Evolutionary conservation across 1,140 invertebrate genomes (phyloP).

Genomic region (Drosophila pruinosa): DNA sequence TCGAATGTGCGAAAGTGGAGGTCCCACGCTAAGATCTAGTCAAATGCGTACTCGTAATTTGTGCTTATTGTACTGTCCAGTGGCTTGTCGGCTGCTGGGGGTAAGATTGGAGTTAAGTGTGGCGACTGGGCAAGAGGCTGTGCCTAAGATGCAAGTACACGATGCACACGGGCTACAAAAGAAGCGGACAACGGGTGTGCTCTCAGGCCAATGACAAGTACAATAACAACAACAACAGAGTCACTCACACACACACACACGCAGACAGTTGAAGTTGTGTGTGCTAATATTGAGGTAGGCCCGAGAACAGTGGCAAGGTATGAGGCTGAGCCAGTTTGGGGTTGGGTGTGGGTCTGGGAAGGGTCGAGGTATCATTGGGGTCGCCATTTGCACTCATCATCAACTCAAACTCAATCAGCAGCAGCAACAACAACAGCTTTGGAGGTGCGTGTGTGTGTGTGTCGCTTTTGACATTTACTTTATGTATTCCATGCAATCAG

Average conservation of each 20-base stretch:
- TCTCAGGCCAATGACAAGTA: constrained; percentile 14
- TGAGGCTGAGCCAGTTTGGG: not conserved
- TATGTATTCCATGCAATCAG: constrained; percentile 77
- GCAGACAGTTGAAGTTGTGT: constrained; percentile 25
- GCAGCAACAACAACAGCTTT: constrained; percentile 28
- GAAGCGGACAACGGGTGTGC: constrained; percentile 58
- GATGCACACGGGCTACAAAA: constrained; percentile 52
- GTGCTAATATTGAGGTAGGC: constrained; percentile 77
- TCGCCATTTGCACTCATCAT: constrained; percentile 71
- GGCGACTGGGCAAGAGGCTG: not conserved
- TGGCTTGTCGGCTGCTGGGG: not conserved
- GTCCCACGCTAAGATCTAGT: constrained; percentile 7
- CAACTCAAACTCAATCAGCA: constrained; percentile 76
- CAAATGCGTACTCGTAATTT: constrained; percentile 72
- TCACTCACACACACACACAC: not conserved
- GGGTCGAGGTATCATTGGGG: constrained; percentile 31
- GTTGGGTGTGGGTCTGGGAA: not conserved
- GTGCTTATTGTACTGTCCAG: constrained; percentile 70
- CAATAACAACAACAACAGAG: constrained; percentile 19
- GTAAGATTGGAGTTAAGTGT: not conserved
- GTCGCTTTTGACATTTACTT: constrained; percentile 79
- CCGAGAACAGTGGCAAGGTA: constrained; percentile 6
- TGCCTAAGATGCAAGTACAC: constrained; percentile 46
- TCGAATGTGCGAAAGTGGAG: constrained; percentile 35
- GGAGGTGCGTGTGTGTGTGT: constrained; percentile 42